Conservation (phyloP, 2,113 vertebrate genomes). For the Perccottus glenii region DNA sequence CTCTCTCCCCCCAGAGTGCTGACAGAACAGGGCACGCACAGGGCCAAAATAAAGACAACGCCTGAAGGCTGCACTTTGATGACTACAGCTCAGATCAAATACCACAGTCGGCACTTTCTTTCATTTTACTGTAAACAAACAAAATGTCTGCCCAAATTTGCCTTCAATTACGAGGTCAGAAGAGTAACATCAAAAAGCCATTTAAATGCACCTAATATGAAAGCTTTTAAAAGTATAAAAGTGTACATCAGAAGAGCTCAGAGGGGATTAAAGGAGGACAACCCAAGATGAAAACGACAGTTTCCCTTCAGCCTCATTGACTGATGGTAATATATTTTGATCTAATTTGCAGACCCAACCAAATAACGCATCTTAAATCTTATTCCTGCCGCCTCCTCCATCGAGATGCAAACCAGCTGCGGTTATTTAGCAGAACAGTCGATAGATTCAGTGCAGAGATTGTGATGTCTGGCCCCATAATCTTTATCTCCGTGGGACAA, state of each 20-base stretch:
- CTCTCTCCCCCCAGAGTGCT: not conserved
- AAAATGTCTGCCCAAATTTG: too few relatives aligned
- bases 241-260: not conserved
- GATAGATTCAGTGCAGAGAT: not conserved
- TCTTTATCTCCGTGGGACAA: not conserved
- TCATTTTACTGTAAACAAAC: not conserved
- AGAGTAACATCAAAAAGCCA: not conserved
- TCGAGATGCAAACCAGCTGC: not conserved
- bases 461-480: not conserved
- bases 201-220: not conserved
- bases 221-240: not conserved
- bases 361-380: not conserved
- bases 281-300: not conserved
- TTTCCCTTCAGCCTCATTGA: not conserved
- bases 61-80: not conserved
- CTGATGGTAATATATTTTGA: not conserved
- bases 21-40: not conserved
- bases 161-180: not conserved
- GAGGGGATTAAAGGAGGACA: not conserved
- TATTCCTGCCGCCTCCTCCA: not conserved
- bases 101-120: not conserved
- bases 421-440: not conserved
- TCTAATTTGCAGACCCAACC: not conserved
- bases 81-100: not conserved
- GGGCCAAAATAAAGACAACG: conserved; percentile 1